Percentiles rank a stretch among this genome's conserved stretches.
phyloP scores from a whole-genome alignment of 2,888 invertebrate genomes.

The Sycophila texana region DNA sequence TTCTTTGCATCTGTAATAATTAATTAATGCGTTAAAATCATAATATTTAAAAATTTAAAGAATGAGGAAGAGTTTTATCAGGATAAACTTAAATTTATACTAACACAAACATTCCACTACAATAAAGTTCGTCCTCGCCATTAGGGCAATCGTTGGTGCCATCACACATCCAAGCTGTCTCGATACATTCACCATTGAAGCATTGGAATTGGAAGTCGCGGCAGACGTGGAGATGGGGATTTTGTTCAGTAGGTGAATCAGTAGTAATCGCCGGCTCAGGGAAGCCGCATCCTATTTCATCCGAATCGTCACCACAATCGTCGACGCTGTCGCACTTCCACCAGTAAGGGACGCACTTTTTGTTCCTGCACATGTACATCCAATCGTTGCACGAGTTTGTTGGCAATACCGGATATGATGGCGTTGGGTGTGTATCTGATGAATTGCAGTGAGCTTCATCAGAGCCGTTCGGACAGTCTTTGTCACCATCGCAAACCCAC shows the following conservation, averaged over 20 bases:
- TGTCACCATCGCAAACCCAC: constrained; percentile 88
- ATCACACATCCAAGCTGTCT: constrained; percentile 80
- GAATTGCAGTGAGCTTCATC: constrained; percentile 85
- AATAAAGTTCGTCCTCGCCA: constrained; percentile 81
- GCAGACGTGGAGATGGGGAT: constrained; percentile 73
- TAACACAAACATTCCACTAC: constrained; percentile 63
- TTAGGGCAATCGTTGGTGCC: constrained; percentile 78
- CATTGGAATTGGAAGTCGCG: constrained; percentile 79
- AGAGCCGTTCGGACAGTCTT: constrained; percentile 85
- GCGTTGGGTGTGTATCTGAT: constrained; percentile 73
- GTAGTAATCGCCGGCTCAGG: constrained; percentile 55
- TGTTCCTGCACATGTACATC: constrained; percentile 87
- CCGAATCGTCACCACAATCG: constrained; percentile 86
- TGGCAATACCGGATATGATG: constrained; percentile 61
- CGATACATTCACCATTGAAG: constrained; percentile 79
- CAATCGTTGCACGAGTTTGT: constrained; percentile 81
- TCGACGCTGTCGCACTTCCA: constrained; percentile 88
- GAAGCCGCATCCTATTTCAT: constrained; percentile 81
- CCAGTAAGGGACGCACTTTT: constrained; percentile 85
- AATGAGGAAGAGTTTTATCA: background rate
- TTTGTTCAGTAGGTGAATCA: constrained; percentile 59
- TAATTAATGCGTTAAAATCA: constrained; percentile 44
- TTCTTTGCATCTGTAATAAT: constrained; percentile 68
- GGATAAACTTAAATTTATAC: background rate
- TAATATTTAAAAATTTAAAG: constrained; percentile 49